phyloP scores from a whole-genome alignment of 2,797 vertebrate genomes.

The Cirrhinus mrigala region DNA sequence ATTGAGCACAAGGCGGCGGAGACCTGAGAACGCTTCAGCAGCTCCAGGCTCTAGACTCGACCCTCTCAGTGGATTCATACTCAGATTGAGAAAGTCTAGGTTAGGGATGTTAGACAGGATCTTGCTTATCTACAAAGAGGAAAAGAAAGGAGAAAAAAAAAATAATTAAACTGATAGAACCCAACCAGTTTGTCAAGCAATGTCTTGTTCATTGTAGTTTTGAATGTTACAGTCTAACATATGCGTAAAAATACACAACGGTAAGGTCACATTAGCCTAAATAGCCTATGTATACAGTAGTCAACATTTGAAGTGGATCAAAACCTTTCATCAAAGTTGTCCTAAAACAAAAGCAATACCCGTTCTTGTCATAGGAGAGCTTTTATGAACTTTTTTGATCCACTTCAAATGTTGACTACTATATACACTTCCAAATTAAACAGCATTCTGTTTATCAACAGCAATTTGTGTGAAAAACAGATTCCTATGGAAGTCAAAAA shows the following conservation, averaged over 20 bases:
- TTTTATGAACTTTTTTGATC: too few relatives aligned
- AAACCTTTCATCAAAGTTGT: too few relatives aligned
- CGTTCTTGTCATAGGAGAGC: too few relatives aligned
- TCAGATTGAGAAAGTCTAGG: conserved; percentile 97
- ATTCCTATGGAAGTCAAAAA: too few relatives aligned
- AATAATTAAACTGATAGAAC: neutral
- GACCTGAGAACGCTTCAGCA: conserved; percentile 87
- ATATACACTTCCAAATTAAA: neutral
- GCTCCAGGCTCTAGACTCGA: conserved; percentile 85
- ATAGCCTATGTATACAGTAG: too few relatives aligned
- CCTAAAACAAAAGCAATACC: too few relatives aligned
- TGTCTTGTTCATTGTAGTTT: neutral
- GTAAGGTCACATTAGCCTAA: too few relatives aligned
- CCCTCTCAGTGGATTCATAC: conserved; percentile 93
- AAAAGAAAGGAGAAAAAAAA: conserved; percentile 36
- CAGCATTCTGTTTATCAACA: neutral
- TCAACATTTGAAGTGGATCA: too few relatives aligned
- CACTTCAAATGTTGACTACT: too few relatives aligned
- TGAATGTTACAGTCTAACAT: neutral
- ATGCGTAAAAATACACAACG: neutral
- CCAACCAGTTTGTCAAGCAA: neutral
- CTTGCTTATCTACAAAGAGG: conserved; percentile 87
- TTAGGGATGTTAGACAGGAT: conserved; percentile 95
- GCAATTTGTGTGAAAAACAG: neutral
- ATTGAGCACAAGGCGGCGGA: conserved; percentile 94